Conservation (phyloP, 2,797 vertebrate species). For the Orientallactaga sibirica region DNA sequence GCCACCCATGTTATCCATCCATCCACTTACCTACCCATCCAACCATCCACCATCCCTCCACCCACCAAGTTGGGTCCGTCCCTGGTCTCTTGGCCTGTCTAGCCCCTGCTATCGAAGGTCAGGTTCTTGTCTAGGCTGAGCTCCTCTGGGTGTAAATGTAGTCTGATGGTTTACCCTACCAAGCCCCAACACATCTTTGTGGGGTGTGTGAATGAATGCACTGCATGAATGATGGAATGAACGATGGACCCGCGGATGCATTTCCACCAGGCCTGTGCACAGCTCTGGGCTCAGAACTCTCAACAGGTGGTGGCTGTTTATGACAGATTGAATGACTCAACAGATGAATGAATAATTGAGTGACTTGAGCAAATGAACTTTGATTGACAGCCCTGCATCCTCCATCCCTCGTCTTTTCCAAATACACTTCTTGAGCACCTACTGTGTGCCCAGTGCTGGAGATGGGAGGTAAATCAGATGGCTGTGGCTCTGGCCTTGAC, state of each 20-base stretch:
- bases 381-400: not conserved
- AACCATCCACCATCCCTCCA: not conserved
- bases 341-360: not conserved
- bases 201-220: slow-evolving; percentile 3
- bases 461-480: not conserved
- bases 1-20: not conserved
- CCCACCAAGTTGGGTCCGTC: not conserved
- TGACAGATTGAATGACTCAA: not conserved
- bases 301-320: not conserved
- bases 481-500: accelerated
- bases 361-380: not conserved
- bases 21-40: not conserved
- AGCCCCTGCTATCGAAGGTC: not conserved
- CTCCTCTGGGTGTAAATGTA: not conserved
- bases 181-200: not conserved
- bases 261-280: not conserved
- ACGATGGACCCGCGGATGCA: not conserved
- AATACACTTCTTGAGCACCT: slow-evolving; percentile 27
- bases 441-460: not conserved
- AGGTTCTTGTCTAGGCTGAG: not conserved
- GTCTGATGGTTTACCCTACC: not conserved
- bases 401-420: not conserved
- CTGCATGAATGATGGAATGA: not conserved
- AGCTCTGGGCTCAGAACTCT: not conserved
- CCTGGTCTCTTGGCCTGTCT: not conserved